Evolutionary conservation across 2,797 vertebrate species (phyloP).

Genomic region (Champsocephalus gunnari): DNA sequence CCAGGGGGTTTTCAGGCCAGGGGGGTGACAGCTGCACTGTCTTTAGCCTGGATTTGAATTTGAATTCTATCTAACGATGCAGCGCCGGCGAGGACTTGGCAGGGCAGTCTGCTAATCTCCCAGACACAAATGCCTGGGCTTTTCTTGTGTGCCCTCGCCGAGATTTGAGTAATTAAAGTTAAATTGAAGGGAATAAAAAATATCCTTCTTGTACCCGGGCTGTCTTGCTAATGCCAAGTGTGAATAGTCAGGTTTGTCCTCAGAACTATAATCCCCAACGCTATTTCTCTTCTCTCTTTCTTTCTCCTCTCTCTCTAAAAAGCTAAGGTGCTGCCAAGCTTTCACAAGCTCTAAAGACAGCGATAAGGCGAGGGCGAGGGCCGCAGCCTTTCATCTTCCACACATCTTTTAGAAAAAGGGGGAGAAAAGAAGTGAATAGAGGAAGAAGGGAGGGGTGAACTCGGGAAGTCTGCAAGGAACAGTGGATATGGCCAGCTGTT

Average conservation of each 20-base stretch:
- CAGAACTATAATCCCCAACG: slow-evolving; percentile 86
- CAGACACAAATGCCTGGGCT: slow-evolving; percentile 90
- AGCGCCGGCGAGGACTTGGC: slow-evolving; percentile 89
- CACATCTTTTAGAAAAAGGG: slow-evolving; percentile 76
- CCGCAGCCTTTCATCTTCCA: slow-evolving; percentile 83
- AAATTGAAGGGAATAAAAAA: slow-evolving; percentile 90
- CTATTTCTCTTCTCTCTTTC: slow-evolving; percentile 78
- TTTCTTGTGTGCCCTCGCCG: slow-evolving; percentile 90
- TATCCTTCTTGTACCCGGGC: slow-evolving; percentile 89
- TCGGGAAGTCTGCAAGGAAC: slow-evolving; percentile 45
- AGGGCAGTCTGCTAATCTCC: slow-evolving; percentile 90
- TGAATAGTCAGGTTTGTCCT: slow-evolving; percentile 88
- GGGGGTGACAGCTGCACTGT: slow-evolving; percentile 90
- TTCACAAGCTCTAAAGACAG: slow-evolving; percentile 82
- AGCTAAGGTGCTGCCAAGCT: slow-evolving; percentile 83
- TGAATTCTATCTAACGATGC: slow-evolving; percentile 91
- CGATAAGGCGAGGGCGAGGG: slow-evolving; percentile 82
- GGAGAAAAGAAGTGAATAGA: slow-evolving; percentile 38
- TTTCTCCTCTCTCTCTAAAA: slow-evolving; percentile 55
- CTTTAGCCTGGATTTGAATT: slow-evolving; percentile 92
- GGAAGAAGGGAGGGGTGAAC: slow-evolving; percentile 8
- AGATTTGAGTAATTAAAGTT: slow-evolving; percentile 93
- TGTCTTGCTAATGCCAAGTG: slow-evolving; percentile 88
- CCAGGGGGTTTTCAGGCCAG: slow-evolving; percentile 89
- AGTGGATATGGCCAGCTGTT: slow-evolving; percentile 68